Evolutionary conservation across 2,888 invertebrate species (phyloP), one percentile per base, ranked within the genome.

Genomic region (Melipona beecheii): DNA sequence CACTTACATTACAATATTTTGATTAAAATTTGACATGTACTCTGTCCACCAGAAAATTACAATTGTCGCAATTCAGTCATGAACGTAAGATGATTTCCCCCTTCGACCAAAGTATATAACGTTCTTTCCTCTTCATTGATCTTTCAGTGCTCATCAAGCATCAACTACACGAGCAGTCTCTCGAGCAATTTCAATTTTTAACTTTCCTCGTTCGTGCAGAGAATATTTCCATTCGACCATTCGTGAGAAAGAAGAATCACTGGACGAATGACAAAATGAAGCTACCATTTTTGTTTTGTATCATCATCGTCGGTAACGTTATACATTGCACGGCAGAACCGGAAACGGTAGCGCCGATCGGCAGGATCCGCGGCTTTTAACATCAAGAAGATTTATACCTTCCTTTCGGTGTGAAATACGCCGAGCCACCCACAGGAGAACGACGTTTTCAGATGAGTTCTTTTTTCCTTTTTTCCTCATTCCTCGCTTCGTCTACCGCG

Each of bases 371-470:
- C 1, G 90, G 91, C 17, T 88, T 11, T 21, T 90, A 62, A 54
- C 13, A 3, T 86, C 92, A 2, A 83, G 36, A 77, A 72, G 1
- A 90, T 92, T 24, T 90, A 89, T 70, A 86, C 91, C 1, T 92
- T 91, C 43, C 86, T 91, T 31, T 31, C 0, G 91, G 90, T 2
- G 78, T 92, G 5, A 86, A 90, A 62, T 92, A 91, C 21, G 92
- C 86, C 4, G 85, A 91, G n/a, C 83, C 91, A 2, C 91, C 91
- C 4, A 74, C 83, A 1, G 91, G 90, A 21, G 78, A 88, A 19
- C 86, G 74, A 65, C 86, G 91, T 52, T 91, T 91, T 27, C 84
- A 91, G 75, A 91, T 91, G 71, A 73, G 58, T 64, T 2, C 17
- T 27, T 69, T 56, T 52, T 0, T 52, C 21, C 6, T 52, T 19